Evolutionary conservation across 2,113 vertebrate genomes (phyloP), one percentile per base, ranked within the genome.

Genomic region (Anolis sagrei): DNA sequence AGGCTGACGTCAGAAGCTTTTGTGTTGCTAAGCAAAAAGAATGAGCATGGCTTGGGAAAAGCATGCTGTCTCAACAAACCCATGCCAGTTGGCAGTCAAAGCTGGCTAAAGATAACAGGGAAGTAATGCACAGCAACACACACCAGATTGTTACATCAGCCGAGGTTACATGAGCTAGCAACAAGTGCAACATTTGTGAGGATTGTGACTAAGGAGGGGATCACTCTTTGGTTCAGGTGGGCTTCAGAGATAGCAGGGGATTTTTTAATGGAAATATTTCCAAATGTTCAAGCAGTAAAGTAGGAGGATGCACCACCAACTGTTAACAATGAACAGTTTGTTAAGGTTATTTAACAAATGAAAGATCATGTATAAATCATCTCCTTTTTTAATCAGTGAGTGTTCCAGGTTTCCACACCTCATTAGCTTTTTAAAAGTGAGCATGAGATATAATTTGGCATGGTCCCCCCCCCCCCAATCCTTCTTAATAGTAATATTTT

Each of bases 1-100:
- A 83, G 88, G 77, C 87, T 92, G 79, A 92, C 29, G 23, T 95
- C 92, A 92, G 85, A 87, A 86, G 27, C 23, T 84, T 83, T 82
- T 68, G 44, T 7, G 88, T 93, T 94, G 93, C 93, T 95, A 94
- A 89, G 94, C 54, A 91, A 91, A 86, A 91, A 81, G 79, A 83
- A 54, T 3, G 1, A 83, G 48, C 4, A 70, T 78, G 90, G 86
- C 90, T 81, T 91, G 86, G 80, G 86, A 82, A 83, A 94, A 93
- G 82, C 87, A 89, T 1, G 21, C 82, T 79, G 79, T 90, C 91
- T 91, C 94, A 93, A 92, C 83, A 81, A 90, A 93, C 76, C 86
- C 72, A 76, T 70, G 88, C 87, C 44, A 92, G 69, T 76, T 80
- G 84, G 84, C 86, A 84, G 80, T 61, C 82, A 88, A 75, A 87